Percentiles rank a stretch among this genome's conserved stretches.
Conservation (phyloP, 2,797 vertebrate genomes). For the Gymnoscopelus braueri region DNA sequence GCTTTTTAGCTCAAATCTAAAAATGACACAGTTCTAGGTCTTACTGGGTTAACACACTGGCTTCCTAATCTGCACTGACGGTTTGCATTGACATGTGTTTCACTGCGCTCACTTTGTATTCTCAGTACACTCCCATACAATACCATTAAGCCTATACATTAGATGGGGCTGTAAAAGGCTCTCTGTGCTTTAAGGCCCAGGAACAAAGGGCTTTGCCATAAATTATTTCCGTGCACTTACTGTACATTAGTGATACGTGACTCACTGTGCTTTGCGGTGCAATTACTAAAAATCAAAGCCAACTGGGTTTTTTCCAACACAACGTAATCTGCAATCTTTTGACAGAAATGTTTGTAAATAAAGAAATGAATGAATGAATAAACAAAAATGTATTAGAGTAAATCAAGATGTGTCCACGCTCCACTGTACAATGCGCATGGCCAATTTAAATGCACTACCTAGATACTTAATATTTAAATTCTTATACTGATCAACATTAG, state of each 20-base stretch:
- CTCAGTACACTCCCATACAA: slow-evolving; percentile 26
- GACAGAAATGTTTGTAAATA: slow-evolving; percentile 4
- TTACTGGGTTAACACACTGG: slow-evolving; percentile 3
- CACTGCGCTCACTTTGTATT: slow-evolving; percentile 52
- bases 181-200: slow-evolving; percentile 36
- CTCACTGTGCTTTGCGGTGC: slow-evolving; percentile 31
- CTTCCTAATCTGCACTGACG: slow-evolving; percentile 45
- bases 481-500: too few relatives aligned
- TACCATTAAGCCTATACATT: slow-evolving; percentile 44
- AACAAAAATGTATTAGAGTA: background rate
- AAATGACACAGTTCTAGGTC: too few relatives aligned
- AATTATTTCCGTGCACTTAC: slow-evolving; percentile 44
- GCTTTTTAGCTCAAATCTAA: too few relatives aligned
- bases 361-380: slow-evolving; percentile 24
- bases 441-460: too few relatives aligned
- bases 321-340: slow-evolving; percentile 33
- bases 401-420: background rate
- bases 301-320: slow-evolving; percentile 15
- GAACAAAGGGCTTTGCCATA: slow-evolving; percentile 36
- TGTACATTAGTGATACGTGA: slow-evolving; percentile 43
- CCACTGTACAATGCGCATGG: too few relatives aligned
- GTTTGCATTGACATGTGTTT: slow-evolving; percentile 43
- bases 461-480: too few relatives aligned
- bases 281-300: slow-evolving; percentile 36
- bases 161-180: slow-evolving; percentile 52